phyloP scores from a whole-genome alignment of 2,797 vertebrate species.

The Salmo trutta region DNA sequence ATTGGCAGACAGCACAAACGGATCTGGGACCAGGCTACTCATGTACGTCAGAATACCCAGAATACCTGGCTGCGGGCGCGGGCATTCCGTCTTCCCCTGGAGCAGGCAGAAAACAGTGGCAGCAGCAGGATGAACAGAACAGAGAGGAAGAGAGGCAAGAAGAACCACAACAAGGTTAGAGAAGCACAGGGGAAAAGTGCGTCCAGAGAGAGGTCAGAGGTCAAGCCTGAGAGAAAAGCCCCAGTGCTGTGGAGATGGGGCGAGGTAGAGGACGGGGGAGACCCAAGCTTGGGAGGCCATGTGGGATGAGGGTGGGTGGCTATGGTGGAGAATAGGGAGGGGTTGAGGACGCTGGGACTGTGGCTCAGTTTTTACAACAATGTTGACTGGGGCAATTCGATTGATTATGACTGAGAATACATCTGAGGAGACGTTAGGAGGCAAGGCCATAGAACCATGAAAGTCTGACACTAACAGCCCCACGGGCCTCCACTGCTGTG shows the following conservation, averaged over 20 bases:
- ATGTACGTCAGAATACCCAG: slow-evolving; percentile 50
- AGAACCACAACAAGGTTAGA: slow-evolving; percentile 84
- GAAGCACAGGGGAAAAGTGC: slow-evolving; percentile 41
- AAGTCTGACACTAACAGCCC: background rate
- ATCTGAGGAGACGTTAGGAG: background rate
- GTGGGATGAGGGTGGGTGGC: background rate
- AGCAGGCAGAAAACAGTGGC: slow-evolving; percentile 83
- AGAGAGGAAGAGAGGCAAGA: slow-evolving; percentile 83
- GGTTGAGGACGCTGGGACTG: slow-evolving; percentile 9
- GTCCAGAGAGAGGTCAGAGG: slow-evolving; percentile 60
- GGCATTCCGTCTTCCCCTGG: slow-evolving; percentile 97
- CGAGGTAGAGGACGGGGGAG: slow-evolving; percentile 46
- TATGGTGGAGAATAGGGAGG: background rate
- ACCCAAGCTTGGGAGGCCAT: background rate
- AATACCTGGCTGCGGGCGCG: slow-evolving; percentile 96
- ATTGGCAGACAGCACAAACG: background rate
- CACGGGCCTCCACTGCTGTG: background rate
- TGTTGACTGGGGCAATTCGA: background rate
- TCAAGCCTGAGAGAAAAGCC: background rate
- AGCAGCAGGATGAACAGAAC: slow-evolving; percentile 72
- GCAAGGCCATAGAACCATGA: background rate
- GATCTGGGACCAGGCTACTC: slow-evolving; percentile 27
- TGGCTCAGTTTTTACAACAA: slow-evolving; percentile 7
- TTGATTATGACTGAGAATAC: background rate
- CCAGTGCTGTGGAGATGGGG: slow-evolving; percentile 25